Evolutionary conservation across 1,140 invertebrate species (phyloP).

Genomic region (Wasmannia auropunctata): DNA sequence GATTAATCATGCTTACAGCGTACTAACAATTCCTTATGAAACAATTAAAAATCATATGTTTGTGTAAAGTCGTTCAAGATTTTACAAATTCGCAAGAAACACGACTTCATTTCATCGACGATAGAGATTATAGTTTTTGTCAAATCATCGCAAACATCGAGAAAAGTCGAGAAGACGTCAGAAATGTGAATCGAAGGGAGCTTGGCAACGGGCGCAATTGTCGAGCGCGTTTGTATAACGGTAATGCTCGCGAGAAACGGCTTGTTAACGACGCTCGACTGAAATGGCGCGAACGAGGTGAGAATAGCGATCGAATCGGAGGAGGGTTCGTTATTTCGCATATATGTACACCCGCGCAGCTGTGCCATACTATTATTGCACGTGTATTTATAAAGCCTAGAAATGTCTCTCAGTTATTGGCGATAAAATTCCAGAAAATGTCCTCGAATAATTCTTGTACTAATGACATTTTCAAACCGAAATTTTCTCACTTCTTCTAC

Average conservation of each 20-base stretch:
- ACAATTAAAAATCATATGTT: neutral
- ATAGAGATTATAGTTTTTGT: neutral
- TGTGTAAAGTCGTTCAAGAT: neutral
- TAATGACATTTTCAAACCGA: neutral
- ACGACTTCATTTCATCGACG: neutral
- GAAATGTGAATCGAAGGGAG: neutral
- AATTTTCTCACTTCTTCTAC: neutral
- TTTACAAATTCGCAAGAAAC: neutral
- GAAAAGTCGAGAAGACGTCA: neutral
- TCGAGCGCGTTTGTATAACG: constrained; percentile 27
- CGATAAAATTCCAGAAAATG: neutral
- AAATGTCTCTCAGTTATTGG: neutral
- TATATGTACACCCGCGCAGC: neutral
- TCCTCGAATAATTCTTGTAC: neutral
- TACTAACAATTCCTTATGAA: neutral
- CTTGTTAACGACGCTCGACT: constrained; percentile 31
- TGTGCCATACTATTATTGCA: neutral
- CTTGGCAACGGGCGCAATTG: constrained; percentile 10
- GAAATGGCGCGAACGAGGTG: constrained; percentile 29
- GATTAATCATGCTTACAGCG: neutral
- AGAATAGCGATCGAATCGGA: constrained; percentile 38
- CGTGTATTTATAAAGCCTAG: constrained; percentile 20
- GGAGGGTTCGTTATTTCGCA: constrained; percentile 11
- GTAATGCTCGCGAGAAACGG: constrained; percentile 27
- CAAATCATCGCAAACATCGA: neutral